Evolutionary conservation across 2,113 vertebrate genomes (phyloP), one percentile per base, ranked within the genome.

Genomic region (Corapipo altera): DNA sequence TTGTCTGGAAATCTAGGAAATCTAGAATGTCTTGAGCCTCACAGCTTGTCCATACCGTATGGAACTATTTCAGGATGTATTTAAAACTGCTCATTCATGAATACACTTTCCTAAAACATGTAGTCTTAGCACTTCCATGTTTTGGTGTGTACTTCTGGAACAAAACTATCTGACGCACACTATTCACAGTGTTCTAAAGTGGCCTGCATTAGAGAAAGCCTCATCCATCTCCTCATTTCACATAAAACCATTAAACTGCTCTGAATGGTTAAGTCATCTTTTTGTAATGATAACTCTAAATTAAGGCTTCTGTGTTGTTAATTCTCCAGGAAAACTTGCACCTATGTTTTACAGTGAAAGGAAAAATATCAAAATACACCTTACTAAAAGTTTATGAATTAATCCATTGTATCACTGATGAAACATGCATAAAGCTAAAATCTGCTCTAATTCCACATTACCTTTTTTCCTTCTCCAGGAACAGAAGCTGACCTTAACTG

Each of bases 251-350:
- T 95, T 95, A 51, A 91, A 71, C 52, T 57, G 26, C 21, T 52
- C 71, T 6, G 0, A 79, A 73, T 22, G 14, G 72, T 96, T 59
- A 97, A 72, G 93, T 95, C 93, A 95, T 85, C 82, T 80, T 79
- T 85, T 89, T 75, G 26, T 87, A 97, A 97, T 95, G 92, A 65
- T 28, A 90, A 75, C 15, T 89, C 69, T 85, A 93, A 95, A 74
- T 79, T 93, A 96, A 91, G 91, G 77, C 71, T 79, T 76, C 81
- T 79, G 67, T 88, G 61, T 54, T 83, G 72, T 82, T 91, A 84
- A 49, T 76, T 96, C 91, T 76, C 65, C 58, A 59, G 26, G 67
- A 94, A 91, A 95, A 88, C 67, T 44, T 64, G 20, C 33, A 86
- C 58, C 65, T 82, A 66, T 5, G 5, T 76, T 90, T 93, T 86